phyloP scores from a whole-genome alignment of 1,140 invertebrate species.

The Lysiphlebus fabarum region DNA sequence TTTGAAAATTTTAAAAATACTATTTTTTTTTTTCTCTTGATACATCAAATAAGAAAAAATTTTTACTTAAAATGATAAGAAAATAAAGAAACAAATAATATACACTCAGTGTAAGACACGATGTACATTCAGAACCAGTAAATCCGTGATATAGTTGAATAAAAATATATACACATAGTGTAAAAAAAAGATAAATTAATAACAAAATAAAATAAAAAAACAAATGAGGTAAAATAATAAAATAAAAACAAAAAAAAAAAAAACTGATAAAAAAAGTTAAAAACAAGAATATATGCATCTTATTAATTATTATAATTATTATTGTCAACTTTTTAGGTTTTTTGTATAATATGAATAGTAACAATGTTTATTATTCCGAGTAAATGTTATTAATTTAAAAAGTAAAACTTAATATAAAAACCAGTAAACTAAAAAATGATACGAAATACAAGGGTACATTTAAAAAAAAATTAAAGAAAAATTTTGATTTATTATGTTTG shows the following conservation, averaged over 20 bases:
- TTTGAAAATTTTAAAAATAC: too few species aligned
- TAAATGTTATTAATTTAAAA: too few species aligned
- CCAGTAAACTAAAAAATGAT: too few species aligned
- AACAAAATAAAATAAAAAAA: conserved; percentile 18
- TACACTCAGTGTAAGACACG: conserved; percentile 27
- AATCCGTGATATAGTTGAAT: conserved; percentile 44
- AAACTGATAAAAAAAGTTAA: neutral
- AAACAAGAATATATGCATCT: conserved; percentile 36
- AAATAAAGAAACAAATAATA: conserved; percentile 7
- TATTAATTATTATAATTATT: conserved; percentile 41
- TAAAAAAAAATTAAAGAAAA: too few species aligned
- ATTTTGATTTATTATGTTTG: too few species aligned
- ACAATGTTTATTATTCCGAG: conserved; percentile 16
- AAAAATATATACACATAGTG: conserved; percentile 10
- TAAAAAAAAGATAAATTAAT: conserved; percentile 20
- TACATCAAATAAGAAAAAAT: too few species aligned
- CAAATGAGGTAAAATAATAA: neutral
- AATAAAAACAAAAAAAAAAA: conserved; percentile 13
- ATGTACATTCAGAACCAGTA: conserved; percentile 41
- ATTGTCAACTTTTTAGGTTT: conserved; percentile 40
- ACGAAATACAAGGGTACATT: too few species aligned
- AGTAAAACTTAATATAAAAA: too few species aligned
- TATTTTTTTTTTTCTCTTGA: too few species aligned
- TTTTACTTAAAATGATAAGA: neutral
- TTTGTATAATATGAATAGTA: conserved; percentile 33